Evolutionary conservation across 2,113 vertebrate genomes (phyloP).

Genomic region (Chiloscyllium plagiosum): DNA sequence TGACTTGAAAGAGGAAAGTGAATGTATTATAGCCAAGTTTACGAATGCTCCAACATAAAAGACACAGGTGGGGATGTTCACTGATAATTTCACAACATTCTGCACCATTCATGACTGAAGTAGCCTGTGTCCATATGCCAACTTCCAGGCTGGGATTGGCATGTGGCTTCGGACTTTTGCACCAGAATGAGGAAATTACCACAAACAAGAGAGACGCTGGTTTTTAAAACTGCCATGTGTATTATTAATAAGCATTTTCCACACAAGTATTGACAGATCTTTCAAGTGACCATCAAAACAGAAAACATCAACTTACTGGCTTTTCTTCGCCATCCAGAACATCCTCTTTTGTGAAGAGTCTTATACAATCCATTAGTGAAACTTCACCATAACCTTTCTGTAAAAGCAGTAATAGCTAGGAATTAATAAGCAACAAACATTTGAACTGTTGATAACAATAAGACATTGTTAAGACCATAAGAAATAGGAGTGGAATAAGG

Average conservation of each 20-base stretch:
- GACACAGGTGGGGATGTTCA: too few relatives aligned
- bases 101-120: too few relatives aligned
- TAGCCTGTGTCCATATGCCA: too few relatives aligned
- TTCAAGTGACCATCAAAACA: rapidly evolving
- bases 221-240: not conserved
- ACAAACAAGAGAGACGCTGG: too few relatives aligned
- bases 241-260: not conserved
- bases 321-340: slow-evolving; percentile 88
- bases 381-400: slow-evolving; percentile 77
- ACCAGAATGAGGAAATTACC: too few relatives aligned
- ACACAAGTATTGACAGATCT: not conserved
- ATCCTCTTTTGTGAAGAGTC: slow-evolving; percentile 89
- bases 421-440: not conserved
- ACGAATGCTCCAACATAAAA: too few relatives aligned
- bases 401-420: not conserved
- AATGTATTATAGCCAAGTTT: too few relatives aligned
- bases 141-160: too few relatives aligned
- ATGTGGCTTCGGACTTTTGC: too few relatives aligned
- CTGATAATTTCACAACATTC: too few relatives aligned
- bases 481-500: too few relatives aligned
- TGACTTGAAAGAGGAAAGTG: too few relatives aligned
- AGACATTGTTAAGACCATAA: not conserved
- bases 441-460: not conserved
- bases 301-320: slow-evolving; percentile 61
- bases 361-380: slow-evolving; percentile 80